Evolutionary conservation across 2,888 invertebrate genomes (phyloP), one percentile per base, ranked within the genome.

Genomic region (Heteromurus nitidus): DNA sequence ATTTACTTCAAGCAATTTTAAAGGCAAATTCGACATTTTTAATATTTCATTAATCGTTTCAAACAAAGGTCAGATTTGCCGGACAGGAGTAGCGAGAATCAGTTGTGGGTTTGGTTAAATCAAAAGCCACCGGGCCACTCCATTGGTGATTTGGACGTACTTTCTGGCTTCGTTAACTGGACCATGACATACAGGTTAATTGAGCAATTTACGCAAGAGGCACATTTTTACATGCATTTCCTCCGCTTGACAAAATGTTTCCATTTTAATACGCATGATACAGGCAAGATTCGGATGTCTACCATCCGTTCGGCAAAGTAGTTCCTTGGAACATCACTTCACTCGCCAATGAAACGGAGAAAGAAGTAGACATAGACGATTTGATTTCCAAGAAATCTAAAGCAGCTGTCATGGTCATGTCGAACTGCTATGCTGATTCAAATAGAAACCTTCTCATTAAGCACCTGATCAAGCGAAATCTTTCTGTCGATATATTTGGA

Each of bases 381-480:
- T 44, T 44, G 13, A 13, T 53, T 2, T 9, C 53, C n/a, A 3
- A 22, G 20, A 68, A 68, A 22, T 11, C 53, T 22, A 67, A 65
- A 50, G 42, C 65, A 36, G 73, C 47, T 7, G 80, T 67, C 11
- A 64, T 64, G 64, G 58, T 65, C 20, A 69, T 73, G 3, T 80
- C 80, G 1, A 42, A 73, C 31, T 80, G 80, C 30, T 11, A 18
- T 1, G 58, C 80, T 5, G 11, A 13, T 13, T 55, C 72, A 9
- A 65, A 73, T 22, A 31, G 80, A n/a, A 72, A 80, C 65, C 13
- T 11, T 36, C 47, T 65, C 13, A 55, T 65, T 0, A 11, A 42
- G 1, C n/a, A 64, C 26, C 20, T 80, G 0, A 9, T 42, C 26
- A 31, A 72, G n/a, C 11, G 1, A 26, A 62, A 60, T 22, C 22